Evolutionary conservation across 2,797 vertebrate species (phyloP).

Genomic region (Pachyuromys duprasi): DNA sequence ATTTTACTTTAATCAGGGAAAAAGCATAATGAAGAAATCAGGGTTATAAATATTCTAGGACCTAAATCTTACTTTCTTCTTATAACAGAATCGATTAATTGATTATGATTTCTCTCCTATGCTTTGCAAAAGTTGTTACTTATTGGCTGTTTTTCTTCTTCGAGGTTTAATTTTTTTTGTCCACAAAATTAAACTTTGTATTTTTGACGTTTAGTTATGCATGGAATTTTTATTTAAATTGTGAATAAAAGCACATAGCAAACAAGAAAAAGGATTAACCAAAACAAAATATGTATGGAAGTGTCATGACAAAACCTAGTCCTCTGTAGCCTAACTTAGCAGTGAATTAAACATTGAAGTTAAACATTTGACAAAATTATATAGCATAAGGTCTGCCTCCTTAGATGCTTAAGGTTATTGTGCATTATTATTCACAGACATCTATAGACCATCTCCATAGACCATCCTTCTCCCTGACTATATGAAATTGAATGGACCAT

Average conservation of each 20-base stretch:
- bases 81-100: background rate
- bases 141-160: background rate
- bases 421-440: background rate
- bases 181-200: background rate
- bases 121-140: background rate
- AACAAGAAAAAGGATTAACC: background rate
- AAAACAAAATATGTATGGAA: background rate
- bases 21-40: background rate
- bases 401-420: background rate
- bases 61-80: background rate
- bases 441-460: background rate
- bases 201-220: conserved; percentile 17
- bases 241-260: background rate
- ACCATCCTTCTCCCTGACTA: background rate
- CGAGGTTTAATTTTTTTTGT: background rate
- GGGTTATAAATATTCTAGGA: background rate
- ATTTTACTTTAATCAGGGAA: background rate
- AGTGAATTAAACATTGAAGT: background rate
- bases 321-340: background rate
- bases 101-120: background rate
- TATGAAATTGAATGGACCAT: background rate
- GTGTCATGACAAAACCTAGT: background rate
- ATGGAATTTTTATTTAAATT: background rate
- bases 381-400: background rate
- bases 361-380: background rate